Base-by-base conservation (phyloP, 2,797 vertebrate genomes). In the Falco columbarius region DNA sequence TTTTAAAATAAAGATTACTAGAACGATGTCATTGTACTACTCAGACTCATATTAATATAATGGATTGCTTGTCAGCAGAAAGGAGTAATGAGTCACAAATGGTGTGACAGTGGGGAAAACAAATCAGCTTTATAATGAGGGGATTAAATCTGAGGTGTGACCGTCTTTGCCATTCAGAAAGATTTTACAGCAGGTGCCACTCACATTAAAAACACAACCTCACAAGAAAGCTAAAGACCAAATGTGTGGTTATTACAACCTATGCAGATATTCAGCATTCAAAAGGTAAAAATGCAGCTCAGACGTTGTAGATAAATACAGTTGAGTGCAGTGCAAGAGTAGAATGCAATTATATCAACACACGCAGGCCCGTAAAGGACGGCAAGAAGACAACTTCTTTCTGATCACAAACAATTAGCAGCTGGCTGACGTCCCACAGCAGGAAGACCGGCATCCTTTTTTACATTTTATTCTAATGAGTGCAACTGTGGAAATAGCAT, bases 321-420 rank as follows among this genome's bases (percentile, higher is more conserved):
- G 14, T 2, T 13, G 51, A 65, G 13, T 49, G 84, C 23, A 75
- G 55, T 16, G 44, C 26, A 32, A 83, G 55, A n/a, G 5, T 63
- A 73, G 95, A 83, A 71, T 6, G 9, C 56, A 67, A 61, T 63
- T 36, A 10, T 27, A 54, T 22, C n/a, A 34, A 55, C 59, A 55
- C 16, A 22, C 34, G 17, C 0, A 44, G 46, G 71, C 22, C 26
- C 21, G 36, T 67, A 56, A 84, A 74, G 36, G 51, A 65, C 0
- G 0, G 24, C 46, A 73, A 76, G 65, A 52, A 15, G 19, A 91
- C 6, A 89, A 67, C 18, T 84, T 67, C 47, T 54, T 80, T 66
- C 74, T 85, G 29, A 61, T 81, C 44, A 44, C 20, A 54, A 89
- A 79, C 86, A 86, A 71, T 85, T 93, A 94, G 93, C 74, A 90